Evolutionary conservation across 2,888 invertebrate species (phyloP), one percentile per base, ranked within the genome.

Genomic region (Xylophagus ater): DNA sequence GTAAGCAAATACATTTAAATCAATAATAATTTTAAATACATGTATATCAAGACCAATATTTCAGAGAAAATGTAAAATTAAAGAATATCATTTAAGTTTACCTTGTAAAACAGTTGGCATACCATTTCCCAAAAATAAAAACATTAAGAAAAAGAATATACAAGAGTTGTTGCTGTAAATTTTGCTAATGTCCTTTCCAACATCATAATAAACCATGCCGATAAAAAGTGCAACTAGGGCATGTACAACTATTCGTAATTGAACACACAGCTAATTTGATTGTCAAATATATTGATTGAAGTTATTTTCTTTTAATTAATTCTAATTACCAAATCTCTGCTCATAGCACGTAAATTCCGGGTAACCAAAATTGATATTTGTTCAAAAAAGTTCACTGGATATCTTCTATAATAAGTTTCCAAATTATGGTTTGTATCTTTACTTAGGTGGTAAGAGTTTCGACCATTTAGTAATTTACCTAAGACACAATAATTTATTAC

Each of bases 51-150:
- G 12, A 13, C 17, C 9, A 15, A 12, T 15, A 6, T 31, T 7
- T 9, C 9, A 15, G 13, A 31, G 18, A 9, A 15, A 17, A 31
- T 15, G 31, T 9, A 5, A 6, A 15, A 31, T 31, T 8, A 14
- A 14, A 7, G n/a, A 31, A 13, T 13, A 13, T 15, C 9, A 15
- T 10, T 19, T 8, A 34, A 42, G 76, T 85, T 81, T 71, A 90
- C 93, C 92, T 40, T 81, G 81, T 30, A 92, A 75, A 33, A 86
- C 77, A 31, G 89, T 83, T 7, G 88, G 81, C 70, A 87, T 92
- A 53, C 90, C 84, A 6, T 93, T 86, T 10, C 88, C 90, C 58
- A 87, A 85, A 79, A 92, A 89, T 33, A 93, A 72, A 65, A 94
- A 94, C 72, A 94, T 78, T 35, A 89, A 74, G 44, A 82, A 79